Percentiles rank a stretch among this genome's conserved stretches.
Conservation (phyloP, 2,888 invertebrate species). For the Agrotis clavis region DNA sequence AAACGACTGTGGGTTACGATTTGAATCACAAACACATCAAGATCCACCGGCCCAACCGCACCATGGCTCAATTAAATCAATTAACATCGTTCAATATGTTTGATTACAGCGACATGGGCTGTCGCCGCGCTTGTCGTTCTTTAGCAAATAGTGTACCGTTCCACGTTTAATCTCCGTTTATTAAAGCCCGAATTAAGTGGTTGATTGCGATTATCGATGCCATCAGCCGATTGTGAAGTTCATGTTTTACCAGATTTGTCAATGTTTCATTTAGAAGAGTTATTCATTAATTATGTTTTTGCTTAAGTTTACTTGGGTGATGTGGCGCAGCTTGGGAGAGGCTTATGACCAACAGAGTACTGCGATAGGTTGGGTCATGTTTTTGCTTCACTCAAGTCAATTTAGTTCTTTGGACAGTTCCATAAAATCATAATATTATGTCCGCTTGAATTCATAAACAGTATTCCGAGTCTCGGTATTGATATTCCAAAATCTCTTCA, state of each 20-base stretch:
- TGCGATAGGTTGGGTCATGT: too few species aligned
- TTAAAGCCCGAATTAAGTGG: slow-evolving; percentile 49
- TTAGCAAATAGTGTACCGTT: slow-evolving; percentile 59
- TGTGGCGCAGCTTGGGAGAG: too few species aligned
- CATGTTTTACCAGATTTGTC: background rate
- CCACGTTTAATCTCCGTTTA: slow-evolving; percentile 63
- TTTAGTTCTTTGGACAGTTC: background rate
- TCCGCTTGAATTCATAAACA: background rate
- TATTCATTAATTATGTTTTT: background rate
- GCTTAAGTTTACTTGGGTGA: background rate
- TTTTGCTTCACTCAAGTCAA: too few species aligned
- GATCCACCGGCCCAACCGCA: slow-evolving; percentile 12
- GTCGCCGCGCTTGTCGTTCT: slow-evolving; percentile 50
- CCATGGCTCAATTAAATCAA: slow-evolving; percentile 57
- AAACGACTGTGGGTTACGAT: slow-evolving; percentile 25
- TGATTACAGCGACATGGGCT: slow-evolving; percentile 45
- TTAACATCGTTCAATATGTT: slow-evolving; percentile 57
- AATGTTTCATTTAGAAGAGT: background rate
- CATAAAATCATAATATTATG: background rate
- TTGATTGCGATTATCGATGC: slow-evolving; percentile 44
- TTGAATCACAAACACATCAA: slow-evolving; percentile 21
- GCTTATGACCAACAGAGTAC: too few species aligned
- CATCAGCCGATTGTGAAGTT: slow-evolving; percentile 17
- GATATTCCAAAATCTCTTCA: background rate
- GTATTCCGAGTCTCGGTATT: background rate